Evolutionary conservation across 2,113 vertebrate species (phyloP).

Genomic region (Pterocles gutturalis): DNA sequence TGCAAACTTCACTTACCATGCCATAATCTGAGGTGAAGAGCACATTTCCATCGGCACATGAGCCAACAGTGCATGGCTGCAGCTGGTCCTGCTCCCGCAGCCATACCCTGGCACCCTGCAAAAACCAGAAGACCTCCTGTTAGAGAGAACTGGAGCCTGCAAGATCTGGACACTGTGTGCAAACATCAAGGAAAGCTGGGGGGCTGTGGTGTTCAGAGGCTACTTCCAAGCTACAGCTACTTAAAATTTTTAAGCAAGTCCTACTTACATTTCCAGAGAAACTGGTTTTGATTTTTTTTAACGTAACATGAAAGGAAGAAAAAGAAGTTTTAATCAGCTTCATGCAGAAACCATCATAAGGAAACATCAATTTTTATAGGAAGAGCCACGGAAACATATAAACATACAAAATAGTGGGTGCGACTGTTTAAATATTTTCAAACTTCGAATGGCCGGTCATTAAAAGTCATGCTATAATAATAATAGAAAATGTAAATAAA

Average conservation of each 20-base stretch:
- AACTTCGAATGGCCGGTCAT: not conserved
- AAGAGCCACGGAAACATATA: not conserved
- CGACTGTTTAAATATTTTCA: conserved; percentile 18
- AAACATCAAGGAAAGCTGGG: not conserved
- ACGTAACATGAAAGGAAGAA: not conserved
- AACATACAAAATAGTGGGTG: not conserved
- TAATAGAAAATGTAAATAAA: conserved; percentile 50
- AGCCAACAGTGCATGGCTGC: conserved; percentile 84
- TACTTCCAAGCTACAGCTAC: not conserved
- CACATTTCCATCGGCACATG: conserved; percentile 74
- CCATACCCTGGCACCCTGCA: conserved; percentile 88
- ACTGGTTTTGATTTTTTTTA: not conserved
- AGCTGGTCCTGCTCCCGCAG: conserved; percentile 84
- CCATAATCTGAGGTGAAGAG: conserved; percentile 86
- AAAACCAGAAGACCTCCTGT: not conserved
- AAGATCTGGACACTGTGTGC: not conserved
- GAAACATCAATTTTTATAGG: not conserved
- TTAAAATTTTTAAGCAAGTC: not conserved
- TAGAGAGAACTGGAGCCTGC: not conserved
- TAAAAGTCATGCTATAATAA: conserved; percentile 18
- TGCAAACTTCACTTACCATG: conserved; percentile 75
- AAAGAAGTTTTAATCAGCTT: not conserved
- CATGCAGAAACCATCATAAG: not conserved
- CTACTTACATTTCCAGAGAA: not conserved
- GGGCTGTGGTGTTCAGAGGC: not conserved